A percentile compares a stretch with the other conserved stretches of the same genome.
These are phyloP conservation scores for Trichonephila clavipes DNA, from an alignment of 1,140 invertebrate species.

Conservation along the genomic window DNA sequence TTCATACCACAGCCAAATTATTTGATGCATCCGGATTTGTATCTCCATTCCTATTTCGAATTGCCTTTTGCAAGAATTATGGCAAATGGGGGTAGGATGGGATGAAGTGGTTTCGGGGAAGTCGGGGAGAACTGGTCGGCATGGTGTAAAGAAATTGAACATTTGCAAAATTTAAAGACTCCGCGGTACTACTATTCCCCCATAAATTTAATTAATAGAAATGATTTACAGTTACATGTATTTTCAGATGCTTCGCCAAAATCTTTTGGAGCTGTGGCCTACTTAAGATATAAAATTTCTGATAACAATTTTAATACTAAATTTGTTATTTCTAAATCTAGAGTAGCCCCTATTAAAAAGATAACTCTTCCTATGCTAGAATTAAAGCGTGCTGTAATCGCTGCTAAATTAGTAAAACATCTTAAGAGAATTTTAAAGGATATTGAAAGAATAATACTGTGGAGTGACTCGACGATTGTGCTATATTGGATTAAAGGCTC, in stretches of 20 bases:
- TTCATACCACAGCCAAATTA: neutral
- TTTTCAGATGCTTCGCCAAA: slow-evolving; percentile 6
- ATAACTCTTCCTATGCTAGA: neutral
- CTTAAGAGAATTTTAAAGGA: slow-evolving; percentile 7
- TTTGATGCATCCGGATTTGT: slow-evolving; percentile 48
- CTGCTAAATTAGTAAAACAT: slow-evolving; percentile 13
- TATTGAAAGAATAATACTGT: neutral
- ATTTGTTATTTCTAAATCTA: slow-evolving; percentile 42
- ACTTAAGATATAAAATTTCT: slow-evolving; percentile 20
- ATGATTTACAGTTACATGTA: neutral
- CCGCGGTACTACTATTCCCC: slow-evolving; percentile 16
- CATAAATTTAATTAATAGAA: neutral
- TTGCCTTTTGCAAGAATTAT: slow-evolving; percentile 54
- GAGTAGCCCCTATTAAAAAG: slow-evolving; percentile 42
- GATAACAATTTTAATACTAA: neutral
- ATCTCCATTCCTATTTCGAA: slow-evolving; percentile 13
- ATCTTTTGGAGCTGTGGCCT: slow-evolving; percentile 39
- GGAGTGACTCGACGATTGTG: slow-evolving; percentile 48
- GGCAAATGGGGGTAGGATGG: neutral
- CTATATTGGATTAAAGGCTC: slow-evolving; percentile 19
- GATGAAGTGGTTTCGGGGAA: neutral
- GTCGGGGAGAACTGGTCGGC: neutral
- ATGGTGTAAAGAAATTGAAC: slow-evolving; percentile 34
- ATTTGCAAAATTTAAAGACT: slow-evolving; percentile 40
- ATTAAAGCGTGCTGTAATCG: slow-evolving; percentile 16